phyloP scores from a whole-genome alignment of 2,113 vertebrate species.

The Panurus biarmicus region DNA sequence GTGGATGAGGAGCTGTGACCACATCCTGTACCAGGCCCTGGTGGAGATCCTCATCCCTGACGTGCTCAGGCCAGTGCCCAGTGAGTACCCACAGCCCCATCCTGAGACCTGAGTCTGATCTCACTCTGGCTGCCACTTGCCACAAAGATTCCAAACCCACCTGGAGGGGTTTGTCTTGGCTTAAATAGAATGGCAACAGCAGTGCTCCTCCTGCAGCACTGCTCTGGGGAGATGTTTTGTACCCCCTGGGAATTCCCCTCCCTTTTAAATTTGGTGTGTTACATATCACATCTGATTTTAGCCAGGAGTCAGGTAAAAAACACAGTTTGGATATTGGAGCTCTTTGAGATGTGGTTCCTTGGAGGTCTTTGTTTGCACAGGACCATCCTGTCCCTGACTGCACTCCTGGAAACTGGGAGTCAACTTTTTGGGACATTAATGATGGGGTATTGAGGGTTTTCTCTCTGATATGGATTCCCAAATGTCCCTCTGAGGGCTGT shows the following conservation, averaged over 20 bases:
- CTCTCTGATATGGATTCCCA: background rate
- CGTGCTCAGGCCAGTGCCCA: constrained; percentile 92
- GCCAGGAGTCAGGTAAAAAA: background rate
- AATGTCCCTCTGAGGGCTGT: background rate
- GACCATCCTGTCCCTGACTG: background rate
- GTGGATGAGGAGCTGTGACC: constrained; percentile 97
- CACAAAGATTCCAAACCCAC: background rate
- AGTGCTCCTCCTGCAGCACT: background rate
- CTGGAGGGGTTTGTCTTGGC: background rate
- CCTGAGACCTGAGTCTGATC: background rate
- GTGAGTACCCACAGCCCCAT: constrained; percentile 68
- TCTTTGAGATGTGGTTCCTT: background rate
- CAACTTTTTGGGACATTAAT: background rate
- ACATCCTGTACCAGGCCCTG: constrained; percentile 95
- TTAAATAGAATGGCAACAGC: background rate
- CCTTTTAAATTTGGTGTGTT: background rate
- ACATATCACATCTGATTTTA: background rate
- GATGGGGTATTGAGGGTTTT: background rate
- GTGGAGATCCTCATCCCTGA: constrained; percentile 97
- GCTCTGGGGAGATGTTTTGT: background rate
- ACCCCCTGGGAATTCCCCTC: background rate
- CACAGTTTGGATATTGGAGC: background rate
- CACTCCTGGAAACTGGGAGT: background rate
- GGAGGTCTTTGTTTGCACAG: background rate
- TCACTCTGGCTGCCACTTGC: background rate